Conservation (phyloP, 2,888 invertebrate genomes). For the Orthosia cruda region DNA sequence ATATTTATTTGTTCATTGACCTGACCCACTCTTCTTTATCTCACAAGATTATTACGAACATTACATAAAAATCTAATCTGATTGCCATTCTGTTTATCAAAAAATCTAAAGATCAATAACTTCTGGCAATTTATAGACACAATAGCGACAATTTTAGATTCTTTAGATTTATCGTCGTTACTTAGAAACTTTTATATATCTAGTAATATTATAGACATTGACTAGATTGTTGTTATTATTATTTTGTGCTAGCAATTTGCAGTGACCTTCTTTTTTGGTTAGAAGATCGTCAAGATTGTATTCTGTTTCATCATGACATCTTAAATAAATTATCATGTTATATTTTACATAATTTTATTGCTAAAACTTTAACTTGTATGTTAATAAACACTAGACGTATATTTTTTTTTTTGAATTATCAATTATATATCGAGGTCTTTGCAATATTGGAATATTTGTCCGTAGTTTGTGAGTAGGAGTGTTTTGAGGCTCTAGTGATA, state of each 20-base stretch:
- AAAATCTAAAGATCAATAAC: slow-evolving; percentile 2
- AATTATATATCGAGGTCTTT: background rate
- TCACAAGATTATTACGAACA: background rate
- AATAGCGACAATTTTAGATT: slow-evolving; percentile 24
- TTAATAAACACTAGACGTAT: background rate
- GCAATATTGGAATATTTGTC: background rate
- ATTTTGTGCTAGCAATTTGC: background rate
- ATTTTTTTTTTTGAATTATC: slow-evolving; percentile 7
- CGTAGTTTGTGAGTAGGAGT: background rate
- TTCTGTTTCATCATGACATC: slow-evolving; percentile 6
- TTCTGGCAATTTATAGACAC: slow-evolving; percentile 21
- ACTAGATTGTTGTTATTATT: background rate
- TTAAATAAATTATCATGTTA: background rate
- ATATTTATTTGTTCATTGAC: slow-evolving; percentile 20
- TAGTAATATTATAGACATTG: background rate
- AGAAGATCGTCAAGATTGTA: background rate
- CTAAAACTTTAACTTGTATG: background rate
- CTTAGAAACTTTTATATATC: background rate
- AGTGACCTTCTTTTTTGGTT: background rate
- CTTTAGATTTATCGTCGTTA: slow-evolving; percentile 13
- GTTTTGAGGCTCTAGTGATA: background rate
- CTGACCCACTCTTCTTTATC: slow-evolving; percentile 9
- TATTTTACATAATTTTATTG: background rate
- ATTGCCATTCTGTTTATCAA: background rate
- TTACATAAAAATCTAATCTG: slow-evolving; percentile 28